phyloP scores from a whole-genome alignment of 2,797 vertebrate genomes.

The Ispidina lecontei region DNA sequence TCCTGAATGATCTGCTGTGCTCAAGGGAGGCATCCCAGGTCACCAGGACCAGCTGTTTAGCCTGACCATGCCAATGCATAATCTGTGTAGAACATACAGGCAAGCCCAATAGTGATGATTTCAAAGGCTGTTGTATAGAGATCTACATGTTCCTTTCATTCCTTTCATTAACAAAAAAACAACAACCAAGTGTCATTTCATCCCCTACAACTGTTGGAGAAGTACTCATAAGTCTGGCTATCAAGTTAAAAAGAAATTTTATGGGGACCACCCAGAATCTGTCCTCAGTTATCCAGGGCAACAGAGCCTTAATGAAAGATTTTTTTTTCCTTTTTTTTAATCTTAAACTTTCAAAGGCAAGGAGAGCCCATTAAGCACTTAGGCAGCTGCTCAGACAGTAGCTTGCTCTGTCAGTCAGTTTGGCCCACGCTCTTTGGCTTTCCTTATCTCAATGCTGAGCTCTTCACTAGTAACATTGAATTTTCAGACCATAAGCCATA shows the following conservation, averaged over 20 bases:
- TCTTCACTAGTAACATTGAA: background rate
- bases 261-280: slow-evolving; percentile 38
- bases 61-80: background rate
- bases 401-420: background rate
- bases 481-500: background rate
- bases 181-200: slow-evolving; percentile 20
- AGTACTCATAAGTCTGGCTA: background rate
- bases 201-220: slow-evolving; percentile 12
- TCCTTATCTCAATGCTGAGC: background rate
- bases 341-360: slow-evolving; percentile 22
- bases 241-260: slow-evolving; percentile 44
- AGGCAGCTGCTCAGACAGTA: slow-evolving; percentile 10
- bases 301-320: slow-evolving; percentile 24
- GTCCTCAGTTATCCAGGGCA: slow-evolving; percentile 12
- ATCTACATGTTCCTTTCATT: background rate
- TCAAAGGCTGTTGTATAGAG: background rate
- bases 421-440: background rate
- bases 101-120: background rate
- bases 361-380: background rate
- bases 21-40: background rate
- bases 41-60: background rate
- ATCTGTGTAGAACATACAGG: background rate
- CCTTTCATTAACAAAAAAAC: background rate
- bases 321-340: background rate
- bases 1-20: background rate